Conservation (phyloP, 2,113 vertebrate genomes). For the Fulica atra region DNA sequence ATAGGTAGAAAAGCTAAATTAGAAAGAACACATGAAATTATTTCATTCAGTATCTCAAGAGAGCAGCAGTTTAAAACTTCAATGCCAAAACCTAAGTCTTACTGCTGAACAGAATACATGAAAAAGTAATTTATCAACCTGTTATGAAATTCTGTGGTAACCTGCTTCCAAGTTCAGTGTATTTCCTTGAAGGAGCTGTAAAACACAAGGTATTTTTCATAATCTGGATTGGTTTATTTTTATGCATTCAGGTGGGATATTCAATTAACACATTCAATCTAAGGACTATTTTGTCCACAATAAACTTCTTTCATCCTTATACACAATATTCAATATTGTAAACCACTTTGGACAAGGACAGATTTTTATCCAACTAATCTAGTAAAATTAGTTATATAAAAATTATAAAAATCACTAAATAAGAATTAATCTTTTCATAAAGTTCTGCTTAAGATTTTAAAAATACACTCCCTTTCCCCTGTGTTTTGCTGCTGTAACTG, state of each 20-base stretch:
- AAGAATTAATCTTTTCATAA: not conserved
- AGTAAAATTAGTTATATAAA: not conserved
- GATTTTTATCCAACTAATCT: not conserved
- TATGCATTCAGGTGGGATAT: not conserved
- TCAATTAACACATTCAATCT: constrained; percentile 2
- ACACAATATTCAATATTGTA: not conserved
- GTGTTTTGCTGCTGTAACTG: not conserved
- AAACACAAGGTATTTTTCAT: constrained; percentile 69
- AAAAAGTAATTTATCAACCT: constrained; percentile 69
- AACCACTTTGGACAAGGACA: not conserved
- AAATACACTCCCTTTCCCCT: not conserved
- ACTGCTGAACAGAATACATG: constrained; percentile 45
- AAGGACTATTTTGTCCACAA: not conserved
- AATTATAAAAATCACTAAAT: not conserved
- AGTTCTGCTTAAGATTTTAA: not conserved
- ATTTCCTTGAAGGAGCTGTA: constrained; percentile 66
- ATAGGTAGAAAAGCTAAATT: not conserved
- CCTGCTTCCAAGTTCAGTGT: constrained; percentile 60
- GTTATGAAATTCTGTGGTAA: constrained; percentile 65
- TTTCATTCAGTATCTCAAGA: not conserved
- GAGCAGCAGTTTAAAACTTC: not conserved
- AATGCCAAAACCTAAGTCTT: not conserved
- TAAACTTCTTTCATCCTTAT: not conserved
- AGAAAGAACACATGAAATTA: not conserved
- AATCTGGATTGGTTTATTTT: constrained; percentile 40